These are phyloP conservation scores for Heterohyrax brucei DNA, from an alignment of 2,797 vertebrate genomes.

Conservation along the genomic window DNA sequence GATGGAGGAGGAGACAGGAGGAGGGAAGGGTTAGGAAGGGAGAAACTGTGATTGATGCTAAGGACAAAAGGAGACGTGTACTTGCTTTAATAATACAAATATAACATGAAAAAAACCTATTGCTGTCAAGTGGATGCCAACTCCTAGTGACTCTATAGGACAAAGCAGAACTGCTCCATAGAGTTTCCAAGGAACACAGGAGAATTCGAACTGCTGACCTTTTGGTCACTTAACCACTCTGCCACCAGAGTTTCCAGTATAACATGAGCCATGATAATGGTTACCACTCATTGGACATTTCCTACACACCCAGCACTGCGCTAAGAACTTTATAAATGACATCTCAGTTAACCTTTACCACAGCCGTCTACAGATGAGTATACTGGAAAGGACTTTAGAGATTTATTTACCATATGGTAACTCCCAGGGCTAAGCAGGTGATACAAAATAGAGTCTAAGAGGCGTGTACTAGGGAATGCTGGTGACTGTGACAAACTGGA, in stretches of 20 bases:
- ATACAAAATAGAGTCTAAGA: background rate
- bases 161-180: too few relatives aligned
- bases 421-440: background rate
- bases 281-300: background rate
- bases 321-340: background rate
- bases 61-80: background rate
- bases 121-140: too few relatives aligned
- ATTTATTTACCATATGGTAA: background rate
- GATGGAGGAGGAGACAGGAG: background rate
- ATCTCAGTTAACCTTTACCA: background rate
- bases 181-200: too few relatives aligned
- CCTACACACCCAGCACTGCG: background rate
- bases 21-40: background rate
- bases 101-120: background rate
- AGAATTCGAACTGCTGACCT: too few relatives aligned
- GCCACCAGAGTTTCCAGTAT: background rate
- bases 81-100: background rate
- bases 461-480: background rate
- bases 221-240: too few relatives aligned
- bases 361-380: background rate
- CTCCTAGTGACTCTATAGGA: too few relatives aligned
- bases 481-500: background rate
- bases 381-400: background rate
- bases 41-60: background rate
- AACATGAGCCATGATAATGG: background rate